Base-by-base conservation (phyloP, 2,888 invertebrate genomes). In the Ornithoptera priamus region DNA sequence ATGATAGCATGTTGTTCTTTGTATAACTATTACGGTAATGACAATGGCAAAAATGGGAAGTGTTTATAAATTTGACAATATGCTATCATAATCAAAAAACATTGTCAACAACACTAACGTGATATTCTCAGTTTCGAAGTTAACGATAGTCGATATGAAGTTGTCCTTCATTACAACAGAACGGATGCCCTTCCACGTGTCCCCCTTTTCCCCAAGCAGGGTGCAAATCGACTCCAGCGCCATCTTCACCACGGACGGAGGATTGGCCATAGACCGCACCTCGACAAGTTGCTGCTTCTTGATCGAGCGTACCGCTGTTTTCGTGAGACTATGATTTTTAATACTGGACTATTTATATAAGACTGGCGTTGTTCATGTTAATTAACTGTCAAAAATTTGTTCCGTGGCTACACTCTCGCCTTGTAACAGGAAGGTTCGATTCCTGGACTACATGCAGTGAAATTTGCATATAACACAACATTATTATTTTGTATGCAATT, bases 271-370 rank as follows among this genome's bases (percentile, higher is more conserved):
- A 42, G 98, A 97, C 74, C 97, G 95, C 76, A 99, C 97, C 89
- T 99, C 99, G 72, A 98, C 98, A 83, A 99, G 94, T 88, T 99
- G 97, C 88, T 98, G 97, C 90, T 98, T 98, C 95, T 97, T 98
- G 93, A 99, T 99, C 77, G 97, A 97, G 89, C 97, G 97, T 85
- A 99, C 99, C 85, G 98, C 98, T 95, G 90, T 86, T 65, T 62
- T 15, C 59, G 61, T 65, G 56, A 42, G 64, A 65, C 65, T 65
- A 68, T 62, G 39, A 62, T 30, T 59, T 68, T 64, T 72, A 74
- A 67, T 68, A 68, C 65, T 63, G 69, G 60, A 30, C 22, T 62
- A 22, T 57, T 46, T 10, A 62, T 39, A 53, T 36, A 64, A 64
- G 17, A 68, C 18, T 68, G 50, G 53, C 24, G 56, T 42, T 42